Base-by-base conservation (phyloP, 2,888 invertebrate genomes). In the Ornithoptera alexandrae region DNA sequence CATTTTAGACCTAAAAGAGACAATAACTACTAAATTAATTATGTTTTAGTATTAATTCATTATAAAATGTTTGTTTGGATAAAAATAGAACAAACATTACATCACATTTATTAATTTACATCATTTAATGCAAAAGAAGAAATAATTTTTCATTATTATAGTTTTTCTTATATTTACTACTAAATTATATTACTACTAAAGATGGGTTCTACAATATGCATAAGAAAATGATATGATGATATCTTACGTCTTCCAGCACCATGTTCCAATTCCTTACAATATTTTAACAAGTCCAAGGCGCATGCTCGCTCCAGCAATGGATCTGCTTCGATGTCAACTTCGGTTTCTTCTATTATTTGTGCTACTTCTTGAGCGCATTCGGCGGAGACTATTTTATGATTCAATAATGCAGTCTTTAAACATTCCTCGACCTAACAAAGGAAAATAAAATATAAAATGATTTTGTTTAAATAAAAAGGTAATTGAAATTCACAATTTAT, bases 281-380 rank as follows among this genome's bases (percentile, higher is more conserved):
- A 96, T 79, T 96, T 96, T 62, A 95, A 89, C 72, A 97, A 93
- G 88, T 99, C 99, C 24, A 96, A 90, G 12, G 96, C 95, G 84
- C 99, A 99, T 0, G 97, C 97, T 73, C 96, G 94, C 84, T 98
- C 97, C 71, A 99, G 90, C 63, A 98, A 87, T 0, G 98, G 98
- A 92, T 99, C 99, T 1, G 97, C 97, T 76, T 99, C 97, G 73
- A 99, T 98, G 85, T 99, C 99, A 0, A 98, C 97, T 82, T 97
- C 96, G 0, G 96, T 95, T 84, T 97, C 97, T 79, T 97, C 97
- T 74, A 99, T 97, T 72, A 98, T 94, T 77, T 96, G 95, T 0
- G 97, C 97, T 24, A 99, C 96, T 91, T 98, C 98, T 72, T 95
- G 91, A 61, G 95, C 95, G 84, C 98, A 98, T 75, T 95, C 95